Evolutionary conservation across 2,113 vertebrate genomes (phyloP).

Genomic region (Elaphurus davidianus): DNA sequence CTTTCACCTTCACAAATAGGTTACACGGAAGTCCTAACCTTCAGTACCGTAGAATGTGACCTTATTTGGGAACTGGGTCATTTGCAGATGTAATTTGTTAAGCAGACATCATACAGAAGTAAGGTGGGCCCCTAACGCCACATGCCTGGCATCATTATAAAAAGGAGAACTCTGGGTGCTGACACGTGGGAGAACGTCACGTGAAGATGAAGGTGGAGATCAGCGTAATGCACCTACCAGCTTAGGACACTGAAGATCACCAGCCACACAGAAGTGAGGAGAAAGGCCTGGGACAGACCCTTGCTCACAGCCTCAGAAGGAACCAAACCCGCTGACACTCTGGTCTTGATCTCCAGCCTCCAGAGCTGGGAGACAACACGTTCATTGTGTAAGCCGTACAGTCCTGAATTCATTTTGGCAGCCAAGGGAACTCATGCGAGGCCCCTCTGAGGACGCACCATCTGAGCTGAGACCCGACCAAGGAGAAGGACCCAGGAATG

Average conservation of each 20-base stretch:
- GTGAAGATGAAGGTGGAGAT: background rate
- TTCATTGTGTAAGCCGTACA: background rate
- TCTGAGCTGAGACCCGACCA: background rate
- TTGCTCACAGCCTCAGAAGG: background rate
- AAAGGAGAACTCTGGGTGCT: background rate
- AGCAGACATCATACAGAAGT: background rate
- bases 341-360: background rate
- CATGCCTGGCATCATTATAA: background rate
- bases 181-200: accelerated
- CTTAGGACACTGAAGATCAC: background rate
- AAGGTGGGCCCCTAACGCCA: background rate
- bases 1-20: background rate
- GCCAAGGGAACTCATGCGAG: accelerated
- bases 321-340: background rate
- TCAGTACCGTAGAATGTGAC: background rate
- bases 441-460: background rate
- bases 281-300: no score
- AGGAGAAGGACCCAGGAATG: background rate
- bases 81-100: background rate
- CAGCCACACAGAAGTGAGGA: no score
- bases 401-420: background rate
- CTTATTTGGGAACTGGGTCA: background rate
- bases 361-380: accelerated
- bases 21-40: background rate
- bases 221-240: no score